phyloP scores from a whole-genome alignment of 2,888 invertebrate species.

The Girardia tigrina region DNA sequence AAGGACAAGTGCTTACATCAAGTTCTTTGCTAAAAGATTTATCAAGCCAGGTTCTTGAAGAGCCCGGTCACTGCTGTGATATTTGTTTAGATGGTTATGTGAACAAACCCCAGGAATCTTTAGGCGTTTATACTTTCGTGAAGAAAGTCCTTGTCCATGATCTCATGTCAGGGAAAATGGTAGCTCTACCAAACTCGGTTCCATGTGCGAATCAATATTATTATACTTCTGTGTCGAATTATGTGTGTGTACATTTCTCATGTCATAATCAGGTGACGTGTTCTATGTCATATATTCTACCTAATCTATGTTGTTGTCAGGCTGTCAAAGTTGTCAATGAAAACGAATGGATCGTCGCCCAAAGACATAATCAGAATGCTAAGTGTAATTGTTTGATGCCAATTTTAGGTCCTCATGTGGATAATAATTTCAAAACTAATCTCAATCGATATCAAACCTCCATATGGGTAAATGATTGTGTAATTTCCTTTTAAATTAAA shows the following conservation, averaged over 20 bases:
- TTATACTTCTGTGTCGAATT: slow-evolving; percentile 25
- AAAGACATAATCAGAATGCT: slow-evolving; percentile 90
- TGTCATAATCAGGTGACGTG: slow-evolving; percentile 13
- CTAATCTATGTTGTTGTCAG: background rate
- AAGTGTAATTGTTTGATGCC: slow-evolving; percentile 89
- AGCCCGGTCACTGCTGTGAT: slow-evolving; percentile 83
- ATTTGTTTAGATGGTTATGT: slow-evolving; percentile 95
- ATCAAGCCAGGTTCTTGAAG: slow-evolving; percentile 53
- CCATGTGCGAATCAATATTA: background rate
- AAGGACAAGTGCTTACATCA: slow-evolving; percentile 4
- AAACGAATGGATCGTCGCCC: slow-evolving; percentile 95
- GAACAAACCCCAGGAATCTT: slow-evolving; percentile 59
- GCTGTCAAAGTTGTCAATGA: slow-evolving; percentile 25
- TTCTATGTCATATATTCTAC: background rate
- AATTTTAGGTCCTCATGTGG: slow-evolving; percentile 69
- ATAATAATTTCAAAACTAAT: slow-evolving; percentile 54
- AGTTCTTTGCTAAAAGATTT: slow-evolving; percentile 3
- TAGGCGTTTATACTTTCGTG: slow-evolving; percentile 90
- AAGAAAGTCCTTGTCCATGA: slow-evolving; percentile 52
- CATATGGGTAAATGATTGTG: background rate
- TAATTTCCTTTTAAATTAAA: background rate
- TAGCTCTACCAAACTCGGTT: background rate
- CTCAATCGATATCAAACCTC: slow-evolving; percentile 17
- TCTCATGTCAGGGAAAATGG: background rate
- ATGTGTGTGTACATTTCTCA: background rate